Evolutionary conservation across 2,888 invertebrate genomes (phyloP), one percentile per base, ranked within the genome.

Genomic region (Nasonia oneida): DNA sequence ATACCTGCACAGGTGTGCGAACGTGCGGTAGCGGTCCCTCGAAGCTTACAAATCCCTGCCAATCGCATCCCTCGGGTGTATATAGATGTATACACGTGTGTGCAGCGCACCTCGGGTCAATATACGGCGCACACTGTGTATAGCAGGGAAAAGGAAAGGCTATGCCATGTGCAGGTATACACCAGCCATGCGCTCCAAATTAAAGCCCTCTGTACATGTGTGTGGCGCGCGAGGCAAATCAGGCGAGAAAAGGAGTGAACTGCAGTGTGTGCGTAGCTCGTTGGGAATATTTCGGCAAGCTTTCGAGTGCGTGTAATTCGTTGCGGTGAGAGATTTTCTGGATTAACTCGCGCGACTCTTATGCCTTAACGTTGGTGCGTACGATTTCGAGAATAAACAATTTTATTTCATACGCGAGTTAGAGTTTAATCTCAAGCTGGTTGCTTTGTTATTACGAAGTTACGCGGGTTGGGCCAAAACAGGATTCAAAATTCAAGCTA

Each of bases 21-120:
- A 53, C 18, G 18, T 18, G 47, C 47, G 47, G 10, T 42, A 42
- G 42, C 8, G 57, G n/a, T 6, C 47, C 29, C n/a, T 23, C n/a
- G 42, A 6, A n/a, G n/a, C 37, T 39, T 47, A 67, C 78, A 42
- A 78, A 78, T 78, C 67, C 67, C 67, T 47, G 78, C 47, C 78
- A 78, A 67, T 78, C 42, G 64, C 64, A 47, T 14, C 18, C 18
- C 18, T 18, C 53, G 53, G 53, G 18, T 1, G 0, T 53, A 53
- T 18, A 18, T 18, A 53, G 3, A 3, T 18, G 10, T 53, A 18
- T 61, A 57, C n/a, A 18, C n/a, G 5, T 2, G 57, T 29, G 8
- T 42, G 73, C 73, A 67, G 3, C 18, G 0, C 57, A 61, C 15
- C 76, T 57, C 57, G 57, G 76, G 76, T 76, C 76, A 57, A 57